Evolutionary conservation across 2,888 invertebrate species (phyloP), one percentile per base, ranked within the genome.

Genomic region (Lasioglossum figueresi): DNA sequence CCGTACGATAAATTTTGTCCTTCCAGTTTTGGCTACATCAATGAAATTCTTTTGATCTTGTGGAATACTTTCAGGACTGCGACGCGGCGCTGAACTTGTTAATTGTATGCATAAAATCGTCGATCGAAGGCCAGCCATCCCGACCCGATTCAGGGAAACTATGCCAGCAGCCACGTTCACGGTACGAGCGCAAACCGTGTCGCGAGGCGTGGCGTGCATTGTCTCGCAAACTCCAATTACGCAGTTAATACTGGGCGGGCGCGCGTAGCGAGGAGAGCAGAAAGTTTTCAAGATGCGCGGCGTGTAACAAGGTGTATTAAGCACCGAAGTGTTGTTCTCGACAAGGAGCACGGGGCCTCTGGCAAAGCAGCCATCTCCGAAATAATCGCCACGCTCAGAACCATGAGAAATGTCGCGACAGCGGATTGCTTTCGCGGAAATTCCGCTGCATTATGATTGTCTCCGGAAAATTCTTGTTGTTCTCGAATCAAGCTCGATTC

Each of bases 161-260:
- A 10, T 23, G 52, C 52, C 23, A n/a, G 19, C 52, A 23, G 52
- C 23, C 52, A 10, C 8, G 52, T 52, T 10, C 8, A n/a, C 23
- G 52, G 23, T 52, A 23, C 52, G 23, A n/a, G 52, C 23, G 52
- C 23, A n/a, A 52, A 52, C 23, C 2, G 23, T 23, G 23, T 52
- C 52, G 52, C 16, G 52, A 8, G 59, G 59, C 59, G 59, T 27
- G 37, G 52, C 16, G 37, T 19, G 52, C n/a, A 59, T 59, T 81
- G 82, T 77, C 40, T 23, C 45, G 40, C 12, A 16, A 52, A 52
- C 45, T 27, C 23, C 43, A 84, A 82, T 74, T 74, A 59, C n/a
- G 74, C 59, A 2, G 59, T 81, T 82, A 59, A 70, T 56, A 59
- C 23, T 45, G 23, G 23, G 52, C 52, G 52, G 23, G 10, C n/a